These are phyloP conservation scores for Selenia dentaria DNA, from an alignment of 2,888 invertebrate genomes.

Conservation along the genomic window DNA sequence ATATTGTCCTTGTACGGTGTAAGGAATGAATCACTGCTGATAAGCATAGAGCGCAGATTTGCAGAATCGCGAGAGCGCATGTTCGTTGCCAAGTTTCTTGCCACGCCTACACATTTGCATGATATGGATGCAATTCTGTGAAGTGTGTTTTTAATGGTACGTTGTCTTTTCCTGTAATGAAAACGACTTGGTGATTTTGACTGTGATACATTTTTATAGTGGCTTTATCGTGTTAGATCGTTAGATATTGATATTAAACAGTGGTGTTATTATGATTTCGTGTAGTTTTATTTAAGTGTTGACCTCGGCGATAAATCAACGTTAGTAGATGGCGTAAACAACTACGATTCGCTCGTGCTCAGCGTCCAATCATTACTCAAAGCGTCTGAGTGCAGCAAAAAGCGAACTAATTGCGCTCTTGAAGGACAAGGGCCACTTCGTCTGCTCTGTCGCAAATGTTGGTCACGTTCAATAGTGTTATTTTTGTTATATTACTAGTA, in stretches of 20 bases:
- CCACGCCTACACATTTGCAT: constrained; percentile 74
- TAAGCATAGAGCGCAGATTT: constrained; percentile 76
- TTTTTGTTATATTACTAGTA: constrained; percentile 60
- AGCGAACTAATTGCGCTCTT: constrained; percentile 79
- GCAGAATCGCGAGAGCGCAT: constrained; percentile 63
- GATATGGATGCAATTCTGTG: constrained; percentile 49
- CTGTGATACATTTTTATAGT: constrained; percentile 27
- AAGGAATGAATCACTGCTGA: constrained; percentile 77
- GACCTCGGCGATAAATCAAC: constrained; percentile 66
- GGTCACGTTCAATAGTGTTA: constrained; percentile 78
- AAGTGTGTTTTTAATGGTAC: constrained; percentile 47
- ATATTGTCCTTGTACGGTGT: constrained; percentile 48
- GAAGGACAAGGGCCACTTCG: constrained; percentile 77
- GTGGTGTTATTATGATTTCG: constrained; percentile 49
- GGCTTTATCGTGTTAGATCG: constrained; percentile 43
- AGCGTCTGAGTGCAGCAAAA: constrained; percentile 77
- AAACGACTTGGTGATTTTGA: constrained; percentile 15
- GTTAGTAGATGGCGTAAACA: constrained; percentile 73
- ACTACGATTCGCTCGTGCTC: constrained; percentile 59
- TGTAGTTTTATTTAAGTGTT: constrained; percentile 49
- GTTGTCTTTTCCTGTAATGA: constrained; percentile 40
- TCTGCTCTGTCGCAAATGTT: constrained; percentile 69
- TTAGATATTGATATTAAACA: constrained; percentile 43
- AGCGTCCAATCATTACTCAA: constrained; percentile 77
- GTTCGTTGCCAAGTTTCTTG: constrained; percentile 75